These are phyloP conservation scores for Callaeas wilsoni DNA, from an alignment of 2,113 vertebrate genomes.

Conservation along the genomic window DNA sequence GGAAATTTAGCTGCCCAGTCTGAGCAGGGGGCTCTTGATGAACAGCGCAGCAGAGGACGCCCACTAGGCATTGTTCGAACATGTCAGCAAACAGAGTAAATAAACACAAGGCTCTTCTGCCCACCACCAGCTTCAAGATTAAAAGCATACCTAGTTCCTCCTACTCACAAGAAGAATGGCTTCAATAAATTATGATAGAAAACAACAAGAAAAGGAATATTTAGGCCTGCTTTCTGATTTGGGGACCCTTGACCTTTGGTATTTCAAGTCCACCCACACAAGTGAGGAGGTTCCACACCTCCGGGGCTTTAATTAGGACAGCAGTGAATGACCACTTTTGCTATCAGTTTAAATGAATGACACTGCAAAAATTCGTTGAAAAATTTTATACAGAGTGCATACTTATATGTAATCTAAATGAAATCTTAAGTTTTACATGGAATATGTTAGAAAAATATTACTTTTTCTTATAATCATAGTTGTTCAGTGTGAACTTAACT, in stretches of 20 bases:
- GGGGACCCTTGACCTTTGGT: fast-evolving
- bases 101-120: background rate
- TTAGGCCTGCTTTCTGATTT: background rate
- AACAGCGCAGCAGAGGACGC: fast-evolving
- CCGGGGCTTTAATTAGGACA: background rate
- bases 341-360: background rate
- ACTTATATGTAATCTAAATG: background rate
- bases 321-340: background rate
- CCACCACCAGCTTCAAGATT: background rate
- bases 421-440: background rate
- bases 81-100: background rate
- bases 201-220: background rate
- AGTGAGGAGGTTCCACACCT: background rate
- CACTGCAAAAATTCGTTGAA: background rate
- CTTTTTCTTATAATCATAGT: background rate
- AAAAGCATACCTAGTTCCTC: background rate
- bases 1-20: background rate
- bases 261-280: background rate
- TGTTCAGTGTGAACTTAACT: background rate
- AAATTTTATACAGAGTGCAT: background rate
- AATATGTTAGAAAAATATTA: background rate
- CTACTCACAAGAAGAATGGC: background rate
- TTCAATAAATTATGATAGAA: background rate
- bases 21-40: fast-evolving
- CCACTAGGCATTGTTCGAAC: background rate